Conservation (phyloP, 2,113 vertebrate species). For the Pelecanoides urinatrix region DNA sequence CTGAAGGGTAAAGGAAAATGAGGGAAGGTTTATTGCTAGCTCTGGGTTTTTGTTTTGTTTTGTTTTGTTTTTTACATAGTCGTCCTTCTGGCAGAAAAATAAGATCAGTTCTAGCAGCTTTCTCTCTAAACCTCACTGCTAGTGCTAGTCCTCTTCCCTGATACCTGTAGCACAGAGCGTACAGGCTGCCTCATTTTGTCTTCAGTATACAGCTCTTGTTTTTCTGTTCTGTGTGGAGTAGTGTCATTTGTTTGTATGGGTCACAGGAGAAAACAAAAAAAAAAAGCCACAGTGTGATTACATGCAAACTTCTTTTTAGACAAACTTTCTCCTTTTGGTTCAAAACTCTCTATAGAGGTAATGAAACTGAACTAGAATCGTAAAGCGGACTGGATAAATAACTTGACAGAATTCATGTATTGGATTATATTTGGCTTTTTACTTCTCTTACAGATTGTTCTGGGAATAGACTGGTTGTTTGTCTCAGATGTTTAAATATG, state of each 20-base stretch:
- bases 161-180: neutral
- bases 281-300: neutral
- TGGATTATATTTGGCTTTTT: neutral
- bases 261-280: neutral
- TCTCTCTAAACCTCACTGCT: neutral
- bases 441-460: neutral
- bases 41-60: neutral
- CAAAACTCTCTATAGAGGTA: slow-evolving; percentile 13
- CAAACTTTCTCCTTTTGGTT: neutral
- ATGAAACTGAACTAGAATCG: neutral
- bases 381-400: neutral
- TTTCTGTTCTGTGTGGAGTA: neutral
- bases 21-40: slow-evolving; percentile 51
- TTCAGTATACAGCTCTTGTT: neutral
- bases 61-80: neutral
- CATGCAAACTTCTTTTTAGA: neutral
- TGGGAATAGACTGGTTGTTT: neutral
- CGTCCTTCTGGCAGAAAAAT: slow-evolving; percentile 25
- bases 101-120: slow-evolving; percentile 35
- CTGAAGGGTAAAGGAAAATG: slow-evolving; percentile 48
- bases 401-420: neutral
- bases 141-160: neutral
- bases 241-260: neutral
- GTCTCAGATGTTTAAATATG: neutral
- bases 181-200: neutral